Evolutionary conservation across 2,797 vertebrate genomes (phyloP), one percentile per base, ranked within the genome.

Genomic region (Dallia pectoralis): DNA sequence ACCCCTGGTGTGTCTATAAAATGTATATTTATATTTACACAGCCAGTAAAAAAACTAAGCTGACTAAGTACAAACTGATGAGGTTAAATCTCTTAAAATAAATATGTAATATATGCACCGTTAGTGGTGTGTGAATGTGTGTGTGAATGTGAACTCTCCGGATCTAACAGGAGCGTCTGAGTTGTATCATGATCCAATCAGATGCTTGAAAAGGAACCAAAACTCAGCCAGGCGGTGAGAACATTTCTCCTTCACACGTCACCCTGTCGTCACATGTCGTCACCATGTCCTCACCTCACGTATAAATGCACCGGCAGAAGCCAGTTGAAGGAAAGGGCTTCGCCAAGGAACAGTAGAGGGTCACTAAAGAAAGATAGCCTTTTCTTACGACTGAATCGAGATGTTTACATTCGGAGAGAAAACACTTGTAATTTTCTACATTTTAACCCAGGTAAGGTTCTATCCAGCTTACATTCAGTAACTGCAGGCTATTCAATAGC

Each of bases 371-470:
- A n/a, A 63, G 44, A 22, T 2, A 59, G 8, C 53, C 16, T 67
- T n/a, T 8, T 16, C 64, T 65, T 44, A 44, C 40, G 40, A 6
- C 40, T n/a, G 36, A 40, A 74, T 25, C 32, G 89, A 77, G 72
- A 91, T 90, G 88, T 22, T 61, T 25, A 61, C 48, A 59, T 18
- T 74, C 56, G 76, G 78, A 62, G 33, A 74, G 40, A 85, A 30
- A 81, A 69, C 67, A 56, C 22, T 90, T 33, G 77, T 89, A 69
- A 2, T 83, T 62, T 72, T 91, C 65, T 86, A 79, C 71, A 22
- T 91, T 22, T 82, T 83, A 48, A 79, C 83, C 48, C 91, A 93
- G 90, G 92, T 93, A 83, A 71, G 86, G 69, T 11, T 5, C 27
- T 14, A 36, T 3, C 11, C 40, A 44, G 40, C 11, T 14, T 36